Conservation (phyloP, 2,113 vertebrate genomes). For the Pampusana beccarii region DNA sequence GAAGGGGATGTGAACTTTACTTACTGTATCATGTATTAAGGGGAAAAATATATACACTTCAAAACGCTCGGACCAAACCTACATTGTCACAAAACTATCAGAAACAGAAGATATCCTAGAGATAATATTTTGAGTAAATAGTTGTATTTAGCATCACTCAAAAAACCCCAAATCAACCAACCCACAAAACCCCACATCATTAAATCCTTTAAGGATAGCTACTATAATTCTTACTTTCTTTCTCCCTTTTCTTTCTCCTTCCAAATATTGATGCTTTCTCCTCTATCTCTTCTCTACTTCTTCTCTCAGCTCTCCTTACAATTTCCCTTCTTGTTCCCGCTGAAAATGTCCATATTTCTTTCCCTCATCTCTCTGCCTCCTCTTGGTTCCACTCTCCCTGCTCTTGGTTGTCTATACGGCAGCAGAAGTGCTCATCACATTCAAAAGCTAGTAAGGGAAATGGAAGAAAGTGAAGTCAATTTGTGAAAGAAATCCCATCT, state of each 20-base stretch:
- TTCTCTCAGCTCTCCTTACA: background rate
- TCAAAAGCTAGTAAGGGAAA: constrained; percentile 27
- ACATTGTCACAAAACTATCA: background rate
- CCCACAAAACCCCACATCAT: background rate
- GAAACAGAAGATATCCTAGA: background rate
- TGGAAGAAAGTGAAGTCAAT: background rate
- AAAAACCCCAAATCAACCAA: background rate
- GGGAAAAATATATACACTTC: background rate
- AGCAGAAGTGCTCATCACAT: background rate
- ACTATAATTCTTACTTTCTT: background rate
- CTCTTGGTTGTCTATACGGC: background rate
- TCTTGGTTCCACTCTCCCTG: background rate
- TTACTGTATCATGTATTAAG: background rate
- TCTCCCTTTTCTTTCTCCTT: constrained; percentile 1
- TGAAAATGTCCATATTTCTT: background rate
- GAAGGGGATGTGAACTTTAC: background rate
- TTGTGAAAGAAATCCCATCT: background rate
- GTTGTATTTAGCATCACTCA: background rate
- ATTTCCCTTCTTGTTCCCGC: background rate
- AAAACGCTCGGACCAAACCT: background rate
- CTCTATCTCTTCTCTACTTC: background rate
- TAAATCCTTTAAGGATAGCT: background rate
- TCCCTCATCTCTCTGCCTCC: background rate
- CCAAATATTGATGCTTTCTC: background rate
- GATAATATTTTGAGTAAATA: background rate